Evolutionary conservation across 2,888 invertebrate genomes (phyloP), one percentile per base, ranked within the genome.

Genomic region (Agrochola circellaris): DNA sequence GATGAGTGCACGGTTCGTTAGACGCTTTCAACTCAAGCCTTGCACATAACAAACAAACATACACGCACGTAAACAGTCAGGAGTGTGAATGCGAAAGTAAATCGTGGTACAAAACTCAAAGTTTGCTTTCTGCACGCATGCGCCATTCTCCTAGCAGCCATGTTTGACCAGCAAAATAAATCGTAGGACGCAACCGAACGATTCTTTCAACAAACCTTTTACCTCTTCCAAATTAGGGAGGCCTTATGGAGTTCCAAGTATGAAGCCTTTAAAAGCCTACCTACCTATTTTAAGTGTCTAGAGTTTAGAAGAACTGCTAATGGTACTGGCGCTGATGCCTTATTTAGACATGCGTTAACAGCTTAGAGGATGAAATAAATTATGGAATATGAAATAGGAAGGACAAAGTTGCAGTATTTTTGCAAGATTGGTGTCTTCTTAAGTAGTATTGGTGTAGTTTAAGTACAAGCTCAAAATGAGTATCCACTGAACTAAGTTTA

Each of bases 21-120:
- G 69, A 73, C 77, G 84, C 81, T 81, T 81, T 75, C 64, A 75
- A 68, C 81, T 78, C 54, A 69, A 73, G 26, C 58, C 77, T 79
- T 83, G 77, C 58, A 64, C 68, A 78, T 20, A 82, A 60, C 79
- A 84, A 79, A 68, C 82, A 81, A 81, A 83, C 89, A 90, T 81
- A 88, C 88, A 90, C 64, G 87, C 87, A 87, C 74, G 87, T 89
- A 90, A 89, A 91, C 87, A 92, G 68, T 79, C 88, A 87, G 88
- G 78, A 89, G 88, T 90, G 91, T 90, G 87, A 91, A 91, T 90
- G 91, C 88, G 81, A 91, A 84, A 79, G 86, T 75, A 86, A 85
- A 85, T 71, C 62, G 75, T 66, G 62, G 78, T 71, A 81, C 85
- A 85, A 85, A 85, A 79, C 78, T 73, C 75, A 75, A 48, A 51